Evolutionary conservation across 2,113 vertebrate species (phyloP).

Genomic region (Physeter macrocephalus): DNA sequence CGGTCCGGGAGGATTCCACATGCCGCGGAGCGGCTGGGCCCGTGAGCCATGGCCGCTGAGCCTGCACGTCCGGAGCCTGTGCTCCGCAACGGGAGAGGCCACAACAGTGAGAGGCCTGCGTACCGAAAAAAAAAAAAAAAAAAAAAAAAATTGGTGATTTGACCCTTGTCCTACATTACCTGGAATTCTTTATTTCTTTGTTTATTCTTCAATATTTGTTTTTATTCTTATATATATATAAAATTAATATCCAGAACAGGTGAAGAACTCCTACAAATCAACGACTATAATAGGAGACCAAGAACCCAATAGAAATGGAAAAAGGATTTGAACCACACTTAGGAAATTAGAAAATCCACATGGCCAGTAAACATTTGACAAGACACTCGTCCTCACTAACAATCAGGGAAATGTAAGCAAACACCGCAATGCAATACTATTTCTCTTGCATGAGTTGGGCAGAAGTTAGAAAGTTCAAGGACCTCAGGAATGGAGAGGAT

Average conservation of each 20-base stretch:
- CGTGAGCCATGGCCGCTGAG: no score
- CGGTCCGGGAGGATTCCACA: no score
- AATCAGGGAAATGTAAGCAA: not conserved
- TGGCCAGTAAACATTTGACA: not conserved
- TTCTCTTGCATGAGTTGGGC: not conserved
- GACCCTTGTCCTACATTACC: not conserved
- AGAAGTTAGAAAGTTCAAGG: not conserved
- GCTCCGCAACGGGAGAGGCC: no score
- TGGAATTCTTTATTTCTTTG: not conserved
- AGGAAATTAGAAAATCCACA: not conserved
- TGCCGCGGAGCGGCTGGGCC: no score
- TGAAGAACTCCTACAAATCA: no score
- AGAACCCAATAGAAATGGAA: not conserved
- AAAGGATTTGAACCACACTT: not conserved
- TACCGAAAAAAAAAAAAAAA: no score
- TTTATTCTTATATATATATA: not conserved
- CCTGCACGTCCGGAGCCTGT: no score
- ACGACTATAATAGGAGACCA: not conserved
- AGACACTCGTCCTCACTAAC: not conserved
- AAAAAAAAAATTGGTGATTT: not conserved
- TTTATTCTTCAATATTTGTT: not conserved
- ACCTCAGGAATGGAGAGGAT: not conserved
- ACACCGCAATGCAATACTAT: not conserved
- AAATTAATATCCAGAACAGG: no score
- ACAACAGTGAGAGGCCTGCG: no score